These are phyloP conservation scores for Coptotermes formosanus DNA, from an alignment of 1,140 invertebrate genomes.

Conservation along the genomic window DNA sequence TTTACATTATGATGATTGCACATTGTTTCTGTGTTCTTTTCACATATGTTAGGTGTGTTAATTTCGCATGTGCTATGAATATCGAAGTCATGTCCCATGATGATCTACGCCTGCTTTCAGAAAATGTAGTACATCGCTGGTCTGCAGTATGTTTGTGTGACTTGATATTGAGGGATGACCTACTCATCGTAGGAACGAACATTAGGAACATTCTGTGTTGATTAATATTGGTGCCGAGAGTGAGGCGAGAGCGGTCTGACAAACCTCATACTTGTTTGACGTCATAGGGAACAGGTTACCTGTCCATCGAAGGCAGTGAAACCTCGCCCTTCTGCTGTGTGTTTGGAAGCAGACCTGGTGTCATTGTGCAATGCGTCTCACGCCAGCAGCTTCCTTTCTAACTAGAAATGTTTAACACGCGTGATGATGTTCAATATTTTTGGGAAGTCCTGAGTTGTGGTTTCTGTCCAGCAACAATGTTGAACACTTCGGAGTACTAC, in stretches of 20 bases:
- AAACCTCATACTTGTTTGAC: not conserved
- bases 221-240: not conserved
- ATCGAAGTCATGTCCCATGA: too few species aligned
- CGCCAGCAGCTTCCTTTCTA: not conserved
- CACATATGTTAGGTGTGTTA: too few species aligned
- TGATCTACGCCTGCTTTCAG: too few species aligned
- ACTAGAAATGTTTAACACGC: not conserved
- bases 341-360: not conserved
- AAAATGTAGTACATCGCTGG: too few species aligned
- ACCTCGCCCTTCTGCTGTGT: not conserved
- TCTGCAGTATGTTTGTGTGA: too few species aligned
- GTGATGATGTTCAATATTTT: not conserved
- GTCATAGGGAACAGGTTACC: not conserved
- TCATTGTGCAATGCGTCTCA: not conserved
- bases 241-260: not conserved
- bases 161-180: too few species aligned
- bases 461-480: not conserved
- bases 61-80: too few species aligned
- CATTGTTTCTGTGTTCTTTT: too few species aligned
- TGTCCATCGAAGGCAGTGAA: not conserved
- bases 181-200: too few species aligned
- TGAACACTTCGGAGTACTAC: not conserved
- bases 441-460: not conserved
- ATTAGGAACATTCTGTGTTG: not conserved
- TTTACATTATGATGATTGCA: too few species aligned